These are phyloP conservation scores for Zygogramma bicolorata DNA, from an alignment of 2,888 invertebrate genomes.

Conservation along the genomic window DNA sequence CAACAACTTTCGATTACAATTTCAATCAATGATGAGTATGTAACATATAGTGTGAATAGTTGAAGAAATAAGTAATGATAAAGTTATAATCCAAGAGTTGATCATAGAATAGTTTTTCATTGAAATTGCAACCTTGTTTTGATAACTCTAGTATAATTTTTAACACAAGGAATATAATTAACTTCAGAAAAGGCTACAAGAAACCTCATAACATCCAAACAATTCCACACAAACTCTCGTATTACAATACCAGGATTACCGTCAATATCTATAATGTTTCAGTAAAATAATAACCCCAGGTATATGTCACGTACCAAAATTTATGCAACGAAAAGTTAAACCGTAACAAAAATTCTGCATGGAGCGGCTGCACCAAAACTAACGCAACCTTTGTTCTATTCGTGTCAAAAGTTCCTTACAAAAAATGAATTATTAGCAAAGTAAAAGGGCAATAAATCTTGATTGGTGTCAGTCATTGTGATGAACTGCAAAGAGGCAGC, in stretches of 20 bases:
- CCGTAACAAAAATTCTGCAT: slow-evolving; percentile 49
- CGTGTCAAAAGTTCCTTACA: slow-evolving; percentile 64
- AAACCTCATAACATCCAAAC: too few species aligned
- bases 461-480: slow-evolving; percentile 66
- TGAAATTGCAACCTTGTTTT: too few species aligned
- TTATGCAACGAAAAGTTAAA: slow-evolving; percentile 43
- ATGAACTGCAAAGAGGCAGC: slow-evolving; percentile 26
- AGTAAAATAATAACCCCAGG: background rate
- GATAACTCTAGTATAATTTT: too few species aligned
- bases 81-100: too few species aligned
- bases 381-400: slow-evolving; percentile 64
- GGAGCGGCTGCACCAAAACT: slow-evolving; percentile 39
- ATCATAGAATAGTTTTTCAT: too few species aligned
- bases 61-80: too few species aligned
- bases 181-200: too few species aligned
- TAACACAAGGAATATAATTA: too few species aligned
- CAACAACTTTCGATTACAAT: too few species aligned
- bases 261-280: background rate
- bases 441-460: slow-evolving; percentile 67
- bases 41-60: too few species aligned
- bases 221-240: background rate
- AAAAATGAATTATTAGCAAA: slow-evolving; percentile 68
- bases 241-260: background rate
- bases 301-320: slow-evolving; percentile 23
- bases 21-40: too few species aligned